Percentiles rank a stretch among this genome's conserved stretches.
phyloP scores from a whole-genome alignment of 2,888 invertebrate genomes.

The Ariolimax columbianus region DNA sequence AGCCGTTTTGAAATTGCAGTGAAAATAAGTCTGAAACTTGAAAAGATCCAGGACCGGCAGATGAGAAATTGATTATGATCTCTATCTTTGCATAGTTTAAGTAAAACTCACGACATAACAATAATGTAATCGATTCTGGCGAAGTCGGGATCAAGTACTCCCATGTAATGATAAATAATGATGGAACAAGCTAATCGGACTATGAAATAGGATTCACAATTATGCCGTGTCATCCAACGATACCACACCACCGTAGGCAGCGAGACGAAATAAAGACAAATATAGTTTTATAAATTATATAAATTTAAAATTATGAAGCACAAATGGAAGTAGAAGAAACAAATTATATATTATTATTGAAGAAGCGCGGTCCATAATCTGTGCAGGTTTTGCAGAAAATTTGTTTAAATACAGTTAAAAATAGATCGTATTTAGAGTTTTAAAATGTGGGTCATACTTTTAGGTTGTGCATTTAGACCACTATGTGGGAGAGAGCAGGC shows the following conservation, averaged over 20 bases:
- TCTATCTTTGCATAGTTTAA: background rate
- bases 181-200: background rate
- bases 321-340: too few relatives aligned
- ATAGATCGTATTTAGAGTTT: too few relatives aligned
- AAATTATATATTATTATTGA: too few relatives aligned
- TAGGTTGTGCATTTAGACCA: too few relatives aligned
- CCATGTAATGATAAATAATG: conserved; percentile 24
- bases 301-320: background rate
- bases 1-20: too few relatives aligned
- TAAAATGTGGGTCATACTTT: too few relatives aligned
- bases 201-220: background rate
- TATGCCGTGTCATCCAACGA: background rate
- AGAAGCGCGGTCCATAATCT: too few relatives aligned
- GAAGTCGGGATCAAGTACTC: background rate
- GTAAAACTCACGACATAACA: background rate
- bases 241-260: background rate
- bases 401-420: too few relatives aligned
- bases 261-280: background rate
- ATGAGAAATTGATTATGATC: background rate
- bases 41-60: too few relatives aligned
- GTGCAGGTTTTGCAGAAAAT: too few relatives aligned
- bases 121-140: background rate
- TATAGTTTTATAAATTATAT: background rate
- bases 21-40: too few relatives aligned
- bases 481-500: too few relatives aligned